Conservation (phyloP, 1,140 invertebrate genomes). For the Drosophila busckii region DNA sequence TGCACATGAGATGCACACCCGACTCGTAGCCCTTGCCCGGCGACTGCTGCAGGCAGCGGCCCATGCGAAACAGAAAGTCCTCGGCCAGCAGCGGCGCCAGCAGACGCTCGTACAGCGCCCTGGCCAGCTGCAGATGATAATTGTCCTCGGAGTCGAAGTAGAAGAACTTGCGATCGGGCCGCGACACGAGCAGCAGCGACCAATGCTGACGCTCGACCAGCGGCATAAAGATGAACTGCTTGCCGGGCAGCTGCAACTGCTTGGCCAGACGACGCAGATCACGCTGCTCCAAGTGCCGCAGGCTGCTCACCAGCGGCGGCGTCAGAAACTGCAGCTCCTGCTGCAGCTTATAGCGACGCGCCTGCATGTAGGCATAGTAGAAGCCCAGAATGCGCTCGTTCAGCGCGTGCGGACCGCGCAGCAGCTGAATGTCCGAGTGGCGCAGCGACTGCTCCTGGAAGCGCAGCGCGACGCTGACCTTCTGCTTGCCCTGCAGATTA, state of each 20-base stretch:
- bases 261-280: background rate
- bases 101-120: constrained; percentile 4
- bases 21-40: background rate
- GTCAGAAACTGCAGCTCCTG: constrained; percentile 18
- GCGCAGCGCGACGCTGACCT: constrained; percentile 8
- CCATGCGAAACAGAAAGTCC: constrained; percentile 6
- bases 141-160: constrained; percentile 41
- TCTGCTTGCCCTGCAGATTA: background rate
- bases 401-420: constrained; percentile 6
- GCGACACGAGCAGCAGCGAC: constrained; percentile 35
- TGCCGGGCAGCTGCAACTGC: constrained; percentile 3
- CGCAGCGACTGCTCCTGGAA: constrained; percentile 22
- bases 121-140: constrained; percentile 14
- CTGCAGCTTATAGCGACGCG: background rate
- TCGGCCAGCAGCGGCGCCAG: constrained; percentile 1
- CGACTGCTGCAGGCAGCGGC: constrained; percentile 36
- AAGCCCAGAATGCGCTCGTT: constrained; percentile 34
- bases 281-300: background rate
- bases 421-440: constrained; percentile 23
- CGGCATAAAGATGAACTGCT: constrained; percentile 30
- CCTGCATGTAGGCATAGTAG: constrained; percentile 31
- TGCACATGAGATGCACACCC: constrained; percentile 38
- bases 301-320: background rate
- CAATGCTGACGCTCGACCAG: constrained; percentile 18
- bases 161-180: constrained; percentile 32